Conservation (phyloP, 1,140 invertebrate genomes). For the Dinoponera quadriceps region DNA sequence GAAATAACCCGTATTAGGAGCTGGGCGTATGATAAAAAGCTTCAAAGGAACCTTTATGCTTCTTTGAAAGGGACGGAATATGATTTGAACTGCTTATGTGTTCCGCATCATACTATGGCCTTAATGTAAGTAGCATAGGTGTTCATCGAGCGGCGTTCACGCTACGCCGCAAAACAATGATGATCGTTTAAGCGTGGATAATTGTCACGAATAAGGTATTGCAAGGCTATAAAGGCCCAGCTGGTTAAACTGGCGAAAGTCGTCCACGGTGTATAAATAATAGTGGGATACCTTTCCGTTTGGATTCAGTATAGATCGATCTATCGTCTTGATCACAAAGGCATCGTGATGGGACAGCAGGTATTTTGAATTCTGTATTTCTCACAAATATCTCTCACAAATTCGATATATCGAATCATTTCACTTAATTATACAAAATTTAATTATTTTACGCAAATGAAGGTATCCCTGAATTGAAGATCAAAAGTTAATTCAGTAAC, state of each 20-base stretch:
- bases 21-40: background rate
- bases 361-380: conserved; percentile 53
- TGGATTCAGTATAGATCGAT: conserved; percentile 74
- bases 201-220: conserved; percentile 61
- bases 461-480: too few species aligned
- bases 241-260: conserved; percentile 79
- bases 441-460: too few species aligned
- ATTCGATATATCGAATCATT: background rate
- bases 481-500: too few species aligned
- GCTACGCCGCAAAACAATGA: conserved; percentile 54
- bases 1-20: background rate
- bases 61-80: background rate
- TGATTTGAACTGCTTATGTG: background rate
- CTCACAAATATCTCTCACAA: conserved; percentile 7
- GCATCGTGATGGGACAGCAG: conserved; percentile 69
- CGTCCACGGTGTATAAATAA: conserved; percentile 81
- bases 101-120: background rate
- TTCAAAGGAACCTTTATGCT: conserved; percentile 5
- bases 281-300: conserved; percentile 63
- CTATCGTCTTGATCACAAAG: conserved; percentile 56
- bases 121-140: background rate
- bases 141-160: conserved; percentile 2
- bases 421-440: background rate
- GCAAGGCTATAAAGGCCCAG: conserved; percentile 71
- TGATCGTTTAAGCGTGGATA: conserved; percentile 60